phyloP scores from a whole-genome alignment of 1,140 invertebrate species.

The Cydia pomonella region DNA sequence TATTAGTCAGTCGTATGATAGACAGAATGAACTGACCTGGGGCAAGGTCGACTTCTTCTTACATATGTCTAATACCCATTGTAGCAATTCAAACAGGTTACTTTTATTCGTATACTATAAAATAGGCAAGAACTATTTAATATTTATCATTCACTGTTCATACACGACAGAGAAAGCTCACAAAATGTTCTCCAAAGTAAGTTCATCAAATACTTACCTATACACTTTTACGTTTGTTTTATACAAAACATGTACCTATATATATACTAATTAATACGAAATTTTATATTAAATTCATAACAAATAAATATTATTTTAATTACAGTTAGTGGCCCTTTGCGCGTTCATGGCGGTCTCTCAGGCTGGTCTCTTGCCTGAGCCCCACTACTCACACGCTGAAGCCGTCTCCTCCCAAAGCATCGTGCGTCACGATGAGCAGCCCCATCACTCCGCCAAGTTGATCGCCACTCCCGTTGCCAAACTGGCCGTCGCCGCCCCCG shows the following conservation, averaged over 20 bases:
- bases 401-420: constrained; percentile 66
- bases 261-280: no score
- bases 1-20: background rate
- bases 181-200: constrained; percentile 37
- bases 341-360: constrained; percentile 41
- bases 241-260: no score
- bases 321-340: constrained; percentile 39
- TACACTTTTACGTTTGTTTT: no score
- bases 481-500: constrained; percentile 35
- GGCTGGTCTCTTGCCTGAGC: constrained; percentile 46
- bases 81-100: background rate
- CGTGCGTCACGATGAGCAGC: constrained; percentile 44
- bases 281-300: background rate
- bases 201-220: background rate
- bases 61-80: background rate
- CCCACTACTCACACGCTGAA: constrained; percentile 56
- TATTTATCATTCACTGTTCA: constrained; percentile 27
- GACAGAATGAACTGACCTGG: constrained; percentile 9
- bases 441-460: constrained; percentile 32
- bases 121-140: background rate
- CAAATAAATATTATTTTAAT: background rate
- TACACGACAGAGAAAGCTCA: constrained; percentile 3
- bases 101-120: constrained; percentile 26
- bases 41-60: constrained; percentile 21
- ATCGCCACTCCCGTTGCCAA: constrained; percentile 34